Evolutionary conservation across 1,140 invertebrate species (phyloP), one percentile per base, ranked within the genome.

Genomic region (Neodiprion fabricii): DNA sequence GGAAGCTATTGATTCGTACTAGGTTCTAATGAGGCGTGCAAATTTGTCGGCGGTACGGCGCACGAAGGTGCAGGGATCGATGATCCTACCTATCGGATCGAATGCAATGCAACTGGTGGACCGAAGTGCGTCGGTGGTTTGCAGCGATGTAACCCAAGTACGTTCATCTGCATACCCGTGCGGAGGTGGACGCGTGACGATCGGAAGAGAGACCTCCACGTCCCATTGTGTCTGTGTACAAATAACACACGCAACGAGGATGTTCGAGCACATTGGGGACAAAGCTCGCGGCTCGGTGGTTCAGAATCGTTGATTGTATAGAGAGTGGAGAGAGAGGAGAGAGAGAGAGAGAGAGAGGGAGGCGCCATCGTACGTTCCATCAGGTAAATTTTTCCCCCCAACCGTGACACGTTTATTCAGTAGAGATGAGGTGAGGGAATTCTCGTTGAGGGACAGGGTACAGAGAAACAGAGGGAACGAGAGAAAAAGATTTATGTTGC

Each of bases 11-110:
- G 82, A 84, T 84, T 83, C 72, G 74, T 50, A 40, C 28, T 40
- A 40, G 28, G 28, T 65, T 78, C 78, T 84, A 83, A 85, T 83
- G 83, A 84, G 82, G 80, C 79, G 79, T 77, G 76, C 77, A 72
- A 68, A 72, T 70, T 72, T 72, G 65, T 61, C 70, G 72, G 67
- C 48, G 67, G 28, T 40, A 40, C 5, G 5, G 48, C 17, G 72
- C 28, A 40, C 2, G 28, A 40, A 40, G 28, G 28, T 40, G 28
- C 28, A 71, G 47, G 74, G 73, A 76, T 48, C 65, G 17, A 5
- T 40, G 28, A 40, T 40, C 28, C 2, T 40, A 1, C 28, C 28
- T 40, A 40, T 40, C 28, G 28, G 28, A 40, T 1, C 5, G 28
- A 40, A 40, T 40, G 28, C 28, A 40, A 40, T 40, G 28, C 2